phyloP scores from a whole-genome alignment of 2,113 vertebrate genomes.

The Heliornis fulica region DNA sequence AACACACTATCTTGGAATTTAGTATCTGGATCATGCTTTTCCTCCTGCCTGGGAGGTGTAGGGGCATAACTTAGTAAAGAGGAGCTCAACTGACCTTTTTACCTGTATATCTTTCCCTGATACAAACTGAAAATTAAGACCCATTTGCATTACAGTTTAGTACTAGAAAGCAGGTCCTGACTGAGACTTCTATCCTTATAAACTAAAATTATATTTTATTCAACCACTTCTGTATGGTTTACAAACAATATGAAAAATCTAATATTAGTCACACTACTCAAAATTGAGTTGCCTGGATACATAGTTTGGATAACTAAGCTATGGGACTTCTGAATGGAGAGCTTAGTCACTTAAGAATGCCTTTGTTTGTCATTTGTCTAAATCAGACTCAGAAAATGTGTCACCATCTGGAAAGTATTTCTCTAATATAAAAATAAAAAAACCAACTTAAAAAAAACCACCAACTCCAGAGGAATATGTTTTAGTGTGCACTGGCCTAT shows the following conservation, averaged over 20 bases:
- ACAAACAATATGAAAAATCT: neutral
- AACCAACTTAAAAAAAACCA: neutral
- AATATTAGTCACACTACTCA: neutral
- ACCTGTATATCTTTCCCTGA: neutral
- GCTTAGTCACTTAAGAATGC: neutral
- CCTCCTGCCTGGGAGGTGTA: neutral
- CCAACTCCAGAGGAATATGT: neutral
- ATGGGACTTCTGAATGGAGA: neutral
- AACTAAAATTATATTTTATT: neutral
- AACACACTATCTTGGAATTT: neutral
- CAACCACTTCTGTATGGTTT: neutral
- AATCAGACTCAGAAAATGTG: neutral
- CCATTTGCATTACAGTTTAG: neutral
- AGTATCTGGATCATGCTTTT: neutral
- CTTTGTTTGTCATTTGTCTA: neutral
- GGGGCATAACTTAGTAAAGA: neutral
- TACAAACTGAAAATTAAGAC: neutral
- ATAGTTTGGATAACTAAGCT: neutral
- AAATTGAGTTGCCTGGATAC: neutral
- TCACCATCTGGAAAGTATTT: neutral
- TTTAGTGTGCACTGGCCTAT: neutral
- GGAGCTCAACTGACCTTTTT: neutral
- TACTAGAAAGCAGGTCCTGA: neutral
- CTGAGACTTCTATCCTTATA: neutral
- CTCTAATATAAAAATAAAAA: neutral